Evolutionary conservation across 30 jellyfish, hydroid and myxozoan genomes (phyloP).

Genomic region (Mastigias papua): DNA sequence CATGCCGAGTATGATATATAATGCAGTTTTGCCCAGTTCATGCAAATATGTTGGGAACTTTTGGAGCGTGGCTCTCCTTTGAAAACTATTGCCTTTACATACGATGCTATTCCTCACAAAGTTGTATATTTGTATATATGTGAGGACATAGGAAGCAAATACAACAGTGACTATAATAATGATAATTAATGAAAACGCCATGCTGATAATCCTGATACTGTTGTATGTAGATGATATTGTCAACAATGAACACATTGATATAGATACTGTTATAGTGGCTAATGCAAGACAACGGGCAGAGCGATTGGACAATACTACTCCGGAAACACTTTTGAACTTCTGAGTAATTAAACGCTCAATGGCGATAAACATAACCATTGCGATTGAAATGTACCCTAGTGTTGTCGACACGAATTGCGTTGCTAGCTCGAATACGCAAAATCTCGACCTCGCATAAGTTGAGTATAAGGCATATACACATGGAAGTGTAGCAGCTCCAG

Average conservation of each 20-base stretch:
- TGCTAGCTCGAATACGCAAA: constrained; percentile 40
- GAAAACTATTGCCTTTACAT: constrained; percentile 20
- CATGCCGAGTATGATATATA: constrained; percentile 25
- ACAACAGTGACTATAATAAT: constrained; percentile 19
- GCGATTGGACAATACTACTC: constrained; percentile 1
- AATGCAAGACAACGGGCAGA: constrained; percentile 9
- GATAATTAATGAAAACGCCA: constrained; percentile 10
- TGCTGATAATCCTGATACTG: constrained; percentile 28
- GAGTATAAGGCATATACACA: constrained; percentile 30
- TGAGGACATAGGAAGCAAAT: constrained; percentile 33
- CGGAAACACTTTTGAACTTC: constrained; percentile 41
- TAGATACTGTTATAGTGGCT: not conserved
- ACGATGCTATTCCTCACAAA: constrained; percentile 51
- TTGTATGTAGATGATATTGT: constrained; percentile 48
- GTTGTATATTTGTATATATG: constrained; percentile 27
- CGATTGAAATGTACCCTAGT: constrained; percentile 33
- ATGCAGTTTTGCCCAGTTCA: constrained; percentile 34
- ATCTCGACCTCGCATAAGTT: constrained; percentile 8
- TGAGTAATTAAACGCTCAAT: constrained; percentile 52
- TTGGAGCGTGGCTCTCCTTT: constrained; percentile 6
- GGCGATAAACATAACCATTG: constrained; percentile 57
- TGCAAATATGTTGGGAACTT: constrained; percentile 39
- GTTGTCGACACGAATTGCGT: constrained; percentile 55
- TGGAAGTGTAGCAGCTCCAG: constrained; percentile 38
- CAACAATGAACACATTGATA: constrained; percentile 14